Evolutionary conservation across 2,888 invertebrate species (phyloP), one percentile per base, ranked within the genome.

Genomic region (Thumatha senex): DNA sequence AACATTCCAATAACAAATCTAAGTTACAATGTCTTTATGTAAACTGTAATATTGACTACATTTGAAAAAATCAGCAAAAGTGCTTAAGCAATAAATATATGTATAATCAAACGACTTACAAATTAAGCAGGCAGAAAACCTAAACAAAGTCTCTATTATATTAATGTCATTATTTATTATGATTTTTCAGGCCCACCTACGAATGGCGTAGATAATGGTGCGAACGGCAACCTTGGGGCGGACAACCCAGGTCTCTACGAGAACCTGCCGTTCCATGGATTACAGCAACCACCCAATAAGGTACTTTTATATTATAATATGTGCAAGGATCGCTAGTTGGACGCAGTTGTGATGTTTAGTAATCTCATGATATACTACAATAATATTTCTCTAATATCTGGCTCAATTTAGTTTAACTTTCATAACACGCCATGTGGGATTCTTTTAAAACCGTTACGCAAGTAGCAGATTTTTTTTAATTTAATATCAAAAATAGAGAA

Each of bases 241-340:
- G 96, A 96, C 86, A 95, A 95, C 85, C 96, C 96, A 71, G 96
- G 96, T 84, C 95, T 96, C 82, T 98, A 98, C 93, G 98, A 98
- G 92, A 98, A 98, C 92, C 94, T 98, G 78, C 98, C 98, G 80
- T 98, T 98, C 94, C 98, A 98, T 87, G 97, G 97, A 74, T 94
- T 98, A 80, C 97, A 97, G 92, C 96, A 96, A 89, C 96, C 97
- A 80, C 97, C 97, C 76, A 96, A 97, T 90, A 98, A 98, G 96
- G 98, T 98, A 94, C 89, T 39, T 11, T 0, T 18, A n/a, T 11
- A 1, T 36, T 2, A 11, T 1, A 36, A 1, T 36, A 7, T 10
- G 24, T 5, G 7, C 5, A 24, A 15, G 39, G 24, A 34, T 24
- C n/a, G 18, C 11, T 33, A 34, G 4, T 29, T n/a, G 14, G 14